These are phyloP conservation scores for Morelia viridis DNA, from an alignment of 2,797 vertebrate species.

Conservation along the genomic window DNA sequence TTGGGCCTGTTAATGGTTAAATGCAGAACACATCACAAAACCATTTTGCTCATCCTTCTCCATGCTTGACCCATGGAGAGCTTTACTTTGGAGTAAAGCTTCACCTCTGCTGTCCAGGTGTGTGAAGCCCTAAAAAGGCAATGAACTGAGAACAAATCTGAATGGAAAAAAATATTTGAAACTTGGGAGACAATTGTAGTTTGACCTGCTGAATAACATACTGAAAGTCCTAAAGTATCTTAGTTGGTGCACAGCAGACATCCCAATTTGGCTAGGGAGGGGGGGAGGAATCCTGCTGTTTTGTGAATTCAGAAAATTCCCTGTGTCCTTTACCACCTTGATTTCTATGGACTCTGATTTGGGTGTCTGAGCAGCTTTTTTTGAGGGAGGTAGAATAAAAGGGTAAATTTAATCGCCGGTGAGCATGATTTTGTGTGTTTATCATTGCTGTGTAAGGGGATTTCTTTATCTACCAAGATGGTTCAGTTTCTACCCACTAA, in stretches of 20 bases:
- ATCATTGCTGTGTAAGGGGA: not conserved
- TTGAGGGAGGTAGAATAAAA: not conserved
- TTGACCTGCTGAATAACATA: not conserved
- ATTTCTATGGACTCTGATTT: not conserved
- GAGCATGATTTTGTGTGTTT: not conserved
- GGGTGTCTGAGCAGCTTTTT: not conserved
- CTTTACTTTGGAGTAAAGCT: not conserved
- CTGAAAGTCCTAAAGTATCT: not conserved
- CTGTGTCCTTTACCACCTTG: not conserved
- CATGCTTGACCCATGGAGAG: not conserved
- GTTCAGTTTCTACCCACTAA: not conserved
- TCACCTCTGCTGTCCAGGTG: not conserved
- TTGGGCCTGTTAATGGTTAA: not conserved
- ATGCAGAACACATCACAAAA: not conserved
- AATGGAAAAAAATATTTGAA: not conserved
- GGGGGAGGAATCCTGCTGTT: not conserved
- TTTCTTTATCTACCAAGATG: not conserved
- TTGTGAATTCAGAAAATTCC: not conserved
- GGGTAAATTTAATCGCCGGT: not conserved
- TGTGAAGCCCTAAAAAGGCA: too few species aligned
- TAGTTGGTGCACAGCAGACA: not conserved
- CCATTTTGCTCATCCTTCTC: not conserved
- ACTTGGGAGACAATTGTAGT: not conserved
- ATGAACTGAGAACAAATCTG: not conserved
- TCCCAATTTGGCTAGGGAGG: not conserved